Percentiles rank a stretch among this genome's conserved stretches.
Conservation (phyloP, 2,888 invertebrate genomes). For the Ormia ochracea region DNA sequence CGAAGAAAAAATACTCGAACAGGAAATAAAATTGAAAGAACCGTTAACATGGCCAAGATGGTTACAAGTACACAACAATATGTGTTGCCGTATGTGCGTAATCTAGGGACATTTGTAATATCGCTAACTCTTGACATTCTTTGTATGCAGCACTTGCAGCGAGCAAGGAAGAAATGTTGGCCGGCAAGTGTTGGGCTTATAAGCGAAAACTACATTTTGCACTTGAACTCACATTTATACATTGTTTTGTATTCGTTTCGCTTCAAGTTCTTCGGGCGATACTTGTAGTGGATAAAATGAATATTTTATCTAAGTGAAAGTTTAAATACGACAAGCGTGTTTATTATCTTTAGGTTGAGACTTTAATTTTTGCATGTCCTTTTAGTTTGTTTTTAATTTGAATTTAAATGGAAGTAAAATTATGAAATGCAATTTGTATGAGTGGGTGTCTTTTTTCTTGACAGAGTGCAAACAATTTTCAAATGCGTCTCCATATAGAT, state of each 20-base stretch:
- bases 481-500: too few species aligned
- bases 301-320: conserved; percentile 81
- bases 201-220: too few species aligned
- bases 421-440: too few species aligned
- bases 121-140: neutral
- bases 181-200: too few species aligned
- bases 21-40: neutral
- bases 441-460: too few species aligned
- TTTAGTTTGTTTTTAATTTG: neutral
- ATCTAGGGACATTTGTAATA: neutral
- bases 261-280: conserved; percentile 79
- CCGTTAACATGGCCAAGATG: conserved; percentile 19
- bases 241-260: conserved; percentile 79
- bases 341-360: neutral
- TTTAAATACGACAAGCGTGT: conserved; percentile 25
- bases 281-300: conserved; percentile 82
- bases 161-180: neutral
- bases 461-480: too few species aligned
- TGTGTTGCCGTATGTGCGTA: too few species aligned
- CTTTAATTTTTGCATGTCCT: neutral
- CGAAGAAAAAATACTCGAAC: neutral
- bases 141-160: neutral
- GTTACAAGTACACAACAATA: too few species aligned
- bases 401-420: neutral
- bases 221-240: conserved; percentile 82